Evolutionary conservation across 1,140 invertebrate genomes (phyloP), one percentile per base, ranked within the genome.

Genomic region (Lysiphlebus fabarum): DNA sequence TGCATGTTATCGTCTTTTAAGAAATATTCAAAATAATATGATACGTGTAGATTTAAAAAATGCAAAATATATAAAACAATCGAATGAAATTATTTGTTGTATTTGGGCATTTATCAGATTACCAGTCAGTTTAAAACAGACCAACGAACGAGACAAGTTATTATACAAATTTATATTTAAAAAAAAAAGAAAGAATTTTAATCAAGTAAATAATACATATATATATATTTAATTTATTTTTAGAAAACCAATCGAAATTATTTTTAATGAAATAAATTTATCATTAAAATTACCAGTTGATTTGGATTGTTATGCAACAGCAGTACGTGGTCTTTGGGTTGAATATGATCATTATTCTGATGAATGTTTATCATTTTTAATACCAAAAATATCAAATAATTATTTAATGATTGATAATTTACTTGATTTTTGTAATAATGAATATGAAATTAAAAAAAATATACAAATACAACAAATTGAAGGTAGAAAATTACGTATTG

Each of bases 331-430:
- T 7, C 73, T 87, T 45, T 85, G 85, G 80, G 58, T 84, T 6
- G 81, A 80, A 56, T 86, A 86, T 62, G 85, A 87, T 62, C 84
- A 86, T 70, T 81, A 76, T 48, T 81, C 79, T 1, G 76, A 81
- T 48, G 66, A 65, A 7, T 61, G 66, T 26, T 49, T 11, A 4
- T 80, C 76, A n/a, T 85, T 75, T 62, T 11, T 59, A 6, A 68
- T 70, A 6, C 76, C 72, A 1, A 44, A 68, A 6, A 26, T 77
- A 10, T 67, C 73, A 1, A 57, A 68, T 0, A 60, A 72, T 56
- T 70, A 69, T 58, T 43, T 63, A 51, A 65, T 62, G 38, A 62
- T 65, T 9, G 67, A 63, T 47, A 74, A 72, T 58, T 45, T 77
- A 1, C 12, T 68, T 6, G 58, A 48, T 0, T 75, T 63, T 43